Base-by-base conservation (phyloP, 2,113 vertebrate species). In the Equus quagga region DNA sequence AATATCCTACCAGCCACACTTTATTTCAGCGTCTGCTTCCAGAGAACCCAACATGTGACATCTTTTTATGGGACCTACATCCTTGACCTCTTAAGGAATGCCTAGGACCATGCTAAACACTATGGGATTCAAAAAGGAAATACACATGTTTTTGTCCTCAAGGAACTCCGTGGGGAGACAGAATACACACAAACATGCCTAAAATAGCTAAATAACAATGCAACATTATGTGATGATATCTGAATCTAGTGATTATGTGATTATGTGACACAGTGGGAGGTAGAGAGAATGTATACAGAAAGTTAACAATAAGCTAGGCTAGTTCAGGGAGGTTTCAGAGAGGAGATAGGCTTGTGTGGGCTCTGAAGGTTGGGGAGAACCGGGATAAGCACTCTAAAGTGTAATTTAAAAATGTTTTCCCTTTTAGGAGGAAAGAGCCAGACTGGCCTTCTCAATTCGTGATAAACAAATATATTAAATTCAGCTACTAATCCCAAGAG, bases 381-480 rank as follows among this genome's bases (percentile, higher is more conserved):
- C 94, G 64, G 54, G 5, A 69, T 49, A 72, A 88, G 12, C 8
- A 72, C 19, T 89, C 49, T 82, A 51, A 86, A 1, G 1, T 28
- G 33, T 56, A 82, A 86, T 79, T 94, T 62, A 0, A 90, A 89
- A 95, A 82, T 46, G 6, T 78, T 88, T 88, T 92, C 24, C 65
- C 56, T 94, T 84, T 96, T 49, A 41, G 69, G 2, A 92, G 19
- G 54, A 88, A 83, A 94, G 70, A 56, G 80, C 17, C 44, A 78
- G 56, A 54, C 44, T 81, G 31, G 33, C 58, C 51, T 92, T 95
- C 62, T 89, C 76, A 62, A 70, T 92, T 92, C 3, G 0, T 89
- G 49, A 89, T 94, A 79, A 95, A 97, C 8, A 89, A 94, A 89
- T 11, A 96, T 79, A 90, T 67, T 95, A 94, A 88, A 78, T 83